Base-by-base conservation (phyloP, 2,797 vertebrate species). In the Cephalopachus bancanus region DNA sequence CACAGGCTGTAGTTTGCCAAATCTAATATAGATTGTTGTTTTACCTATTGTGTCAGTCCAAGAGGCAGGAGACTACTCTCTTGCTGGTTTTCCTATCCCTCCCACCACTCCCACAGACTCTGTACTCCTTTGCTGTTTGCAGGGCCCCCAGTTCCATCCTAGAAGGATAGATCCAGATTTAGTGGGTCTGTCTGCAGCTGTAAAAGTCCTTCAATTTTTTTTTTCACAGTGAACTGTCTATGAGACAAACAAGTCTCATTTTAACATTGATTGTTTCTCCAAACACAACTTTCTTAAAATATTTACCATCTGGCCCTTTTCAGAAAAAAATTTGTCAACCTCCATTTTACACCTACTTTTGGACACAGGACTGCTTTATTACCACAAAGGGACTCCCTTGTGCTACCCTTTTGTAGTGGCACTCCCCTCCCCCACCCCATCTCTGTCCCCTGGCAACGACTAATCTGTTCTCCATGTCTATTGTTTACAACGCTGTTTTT, bases 261-360 rank as follows among this genome's bases (percentile, higher is more conserved):
- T 60, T 76, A 83, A 57, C 72, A 74, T 16, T 91, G n/a, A 15
- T 92, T 75, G 4, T 57, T 85, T 81, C 53, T 80, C 16, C 15
- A 91, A 80, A 7, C 37, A 49, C 30, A 74, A 49, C 17, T 59
- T 96, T 57, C 7, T 87, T 72, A 76, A 86, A 89, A 84, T 95
- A 71, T 51, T 93, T 92, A 76, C 37, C 49, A 44, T 30, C 9
- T 44, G 20, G n/a, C 4, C 44, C 20, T 78, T 78, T 37, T 80
- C 2, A 93, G 81, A 78, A 95, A 59, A 44, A 91, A 28, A 3
- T 17, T 59, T 93, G 33, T 11, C 3, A 10, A 9, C 16, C 14
- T 93, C 72, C 81, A 30, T 62, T 90, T 96, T 76, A 26, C 8
- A 30, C 57, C 51, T 78, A 33, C 30, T 24, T 94, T 64, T 83